phyloP scores from a whole-genome alignment of 2,888 invertebrate species.

The Drosophila yooni region DNA sequence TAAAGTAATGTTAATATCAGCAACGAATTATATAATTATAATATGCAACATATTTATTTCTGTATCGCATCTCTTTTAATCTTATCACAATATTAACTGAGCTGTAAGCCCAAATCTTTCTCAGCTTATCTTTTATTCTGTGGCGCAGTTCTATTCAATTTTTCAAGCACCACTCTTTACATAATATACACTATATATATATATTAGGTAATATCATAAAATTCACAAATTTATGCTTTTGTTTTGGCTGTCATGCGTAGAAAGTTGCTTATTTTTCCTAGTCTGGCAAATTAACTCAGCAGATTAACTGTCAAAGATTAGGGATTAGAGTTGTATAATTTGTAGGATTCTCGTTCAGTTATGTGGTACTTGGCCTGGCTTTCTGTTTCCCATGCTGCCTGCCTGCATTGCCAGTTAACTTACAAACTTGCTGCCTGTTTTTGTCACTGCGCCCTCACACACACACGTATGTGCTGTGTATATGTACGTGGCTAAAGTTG shows the following conservation, averaged over 20 bases:
- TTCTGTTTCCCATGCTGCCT: slow-evolving; percentile 22
- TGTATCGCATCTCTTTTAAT: not conserved
- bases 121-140: slow-evolving; percentile 13
- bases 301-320: slow-evolving; percentile 77
- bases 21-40: slow-evolving; percentile 1
- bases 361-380: slow-evolving; percentile 11
- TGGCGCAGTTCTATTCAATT: slow-evolving; percentile 11
- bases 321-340: slow-evolving; percentile 31
- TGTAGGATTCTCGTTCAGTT: slow-evolving; percentile 31
- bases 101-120: slow-evolving; percentile 1
- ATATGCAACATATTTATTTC: not conserved
- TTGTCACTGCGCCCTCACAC: slow-evolving; percentile 6
- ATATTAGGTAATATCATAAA: slow-evolving; percentile 23
- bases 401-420: slow-evolving; percentile 13
- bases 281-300: slow-evolving; percentile 47
- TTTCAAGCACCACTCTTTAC: slow-evolving; percentile 25
- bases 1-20: slow-evolving; percentile 20
- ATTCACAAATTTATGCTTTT: slow-evolving; percentile 44
- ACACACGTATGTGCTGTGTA: not conserved
- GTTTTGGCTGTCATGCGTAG: slow-evolving; percentile 17
- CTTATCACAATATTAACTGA: not conserved
- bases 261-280: slow-evolving; percentile 2
- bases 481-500: slow-evolving; percentile 20
- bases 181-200: slow-evolving; percentile 3
- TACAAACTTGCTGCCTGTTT: slow-evolving; percentile 17